These are phyloP conservation scores for Pituophis catenifer DNA, from an alignment of 2,113 vertebrate genomes.

Conservation along the genomic window DNA sequence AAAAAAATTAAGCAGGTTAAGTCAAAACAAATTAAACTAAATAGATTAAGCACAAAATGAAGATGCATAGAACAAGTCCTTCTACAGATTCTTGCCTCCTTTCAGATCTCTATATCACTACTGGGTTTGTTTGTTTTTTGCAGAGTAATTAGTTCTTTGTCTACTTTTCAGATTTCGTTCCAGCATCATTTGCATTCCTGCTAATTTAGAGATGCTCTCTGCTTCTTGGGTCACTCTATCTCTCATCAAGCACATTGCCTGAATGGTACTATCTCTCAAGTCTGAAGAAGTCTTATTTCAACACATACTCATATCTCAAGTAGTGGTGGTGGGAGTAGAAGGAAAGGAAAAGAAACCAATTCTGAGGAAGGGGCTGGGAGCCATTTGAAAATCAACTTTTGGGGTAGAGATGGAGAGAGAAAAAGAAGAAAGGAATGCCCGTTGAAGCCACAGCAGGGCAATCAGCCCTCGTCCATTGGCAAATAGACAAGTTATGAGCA, in stretches of 20 bases:
- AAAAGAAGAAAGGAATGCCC: neutral
- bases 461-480: neutral
- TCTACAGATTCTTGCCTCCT: neutral
- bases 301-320: neutral
- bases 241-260: neutral
- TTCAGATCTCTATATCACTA: neutral
- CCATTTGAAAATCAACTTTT: neutral
- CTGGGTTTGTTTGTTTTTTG: neutral
- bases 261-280: neutral
- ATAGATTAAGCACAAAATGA: neutral
- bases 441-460: neutral
- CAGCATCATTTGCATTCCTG: neutral
- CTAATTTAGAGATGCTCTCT: neutral
- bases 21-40: neutral
- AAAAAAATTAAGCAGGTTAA: neutral
- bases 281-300: neutral
- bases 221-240: neutral
- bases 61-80: neutral
- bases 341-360: neutral
- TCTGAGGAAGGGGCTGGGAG: neutral
- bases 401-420: neutral
- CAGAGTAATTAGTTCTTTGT: neutral
- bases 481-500: neutral
- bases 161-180: neutral
- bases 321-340: neutral